Conservation (phyloP, 2,113 vertebrate species). For the Caranx melampygus region DNA sequence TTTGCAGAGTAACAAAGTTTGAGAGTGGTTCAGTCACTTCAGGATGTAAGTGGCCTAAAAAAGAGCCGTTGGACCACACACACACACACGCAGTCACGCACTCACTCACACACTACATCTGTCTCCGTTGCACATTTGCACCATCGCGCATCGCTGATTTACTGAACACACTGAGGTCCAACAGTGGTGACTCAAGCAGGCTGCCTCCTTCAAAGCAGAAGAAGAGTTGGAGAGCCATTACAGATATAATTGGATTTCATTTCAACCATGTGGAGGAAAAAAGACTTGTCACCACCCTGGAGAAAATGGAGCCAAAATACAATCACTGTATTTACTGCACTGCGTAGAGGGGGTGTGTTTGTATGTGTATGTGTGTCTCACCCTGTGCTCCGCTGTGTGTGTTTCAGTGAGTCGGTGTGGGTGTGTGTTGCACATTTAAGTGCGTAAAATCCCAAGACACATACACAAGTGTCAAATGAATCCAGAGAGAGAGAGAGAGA, state of each 20-base stretch:
- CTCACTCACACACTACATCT: slow-evolving; percentile 37
- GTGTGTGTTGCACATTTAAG: slow-evolving; percentile 43
- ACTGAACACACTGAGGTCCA: slow-evolving; percentile 65
- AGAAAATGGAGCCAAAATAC: slow-evolving; percentile 70
- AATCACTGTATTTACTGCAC: slow-evolving; percentile 66
- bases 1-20: slow-evolving; percentile 61
- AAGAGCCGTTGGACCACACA: background rate
- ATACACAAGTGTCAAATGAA: slow-evolving; percentile 55
- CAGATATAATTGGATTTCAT: slow-evolving; percentile 81
- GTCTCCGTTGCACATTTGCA: slow-evolving; percentile 57
- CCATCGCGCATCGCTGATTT: slow-evolving; percentile 66
- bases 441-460: slow-evolving; percentile 54
- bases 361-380: slow-evolving; percentile 30
- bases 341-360: slow-evolving; percentile 31
- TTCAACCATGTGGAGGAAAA: slow-evolving; percentile 76
- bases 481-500: slow-evolving; percentile 28
- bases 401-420: slow-evolving; percentile 23
- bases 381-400: background rate
- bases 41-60: slow-evolving; percentile 18
- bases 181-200: slow-evolving; percentile 74
- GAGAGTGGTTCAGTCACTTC: slow-evolving; percentile 50
- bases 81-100: slow-evolving; percentile 17
- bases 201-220: slow-evolving; percentile 74
- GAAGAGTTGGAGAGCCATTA: slow-evolving; percentile 76
- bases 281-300: slow-evolving; percentile 70